phyloP scores from a whole-genome alignment of 2,113 vertebrate genomes.

The Etheostoma spectabile region DNA sequence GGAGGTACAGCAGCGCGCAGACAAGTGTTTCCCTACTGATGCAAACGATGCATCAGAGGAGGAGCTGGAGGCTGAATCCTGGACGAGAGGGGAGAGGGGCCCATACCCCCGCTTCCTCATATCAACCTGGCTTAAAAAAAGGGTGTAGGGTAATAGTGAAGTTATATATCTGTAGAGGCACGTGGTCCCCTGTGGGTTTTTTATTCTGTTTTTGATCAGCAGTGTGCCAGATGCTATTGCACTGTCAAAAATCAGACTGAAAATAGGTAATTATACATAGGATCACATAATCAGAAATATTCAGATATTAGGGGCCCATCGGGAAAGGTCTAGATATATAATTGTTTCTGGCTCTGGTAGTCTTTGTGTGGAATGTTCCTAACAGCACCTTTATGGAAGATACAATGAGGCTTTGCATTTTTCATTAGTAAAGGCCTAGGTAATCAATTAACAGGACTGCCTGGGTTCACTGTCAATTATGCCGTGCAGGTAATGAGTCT shows the following conservation, averaged over 20 bases:
- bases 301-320: constrained; percentile 14
- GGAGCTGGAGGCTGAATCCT: constrained; percentile 78
- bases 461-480: constrained; percentile 75
- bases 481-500: constrained; percentile 67
- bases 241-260: constrained; percentile 17
- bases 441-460: constrained; percentile 76
- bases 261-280: constrained; percentile 26
- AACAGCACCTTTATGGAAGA: constrained; percentile 51
- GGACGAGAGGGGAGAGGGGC: constrained; percentile 64
- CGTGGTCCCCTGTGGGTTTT: constrained; percentile 4
- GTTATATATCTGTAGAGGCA: constrained; percentile 22
- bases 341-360: constrained; percentile 26
- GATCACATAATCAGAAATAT: constrained; percentile 27
- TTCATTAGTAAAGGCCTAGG: constrained; percentile 62
- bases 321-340: constrained; percentile 38
- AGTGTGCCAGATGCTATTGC: constrained; percentile 2
- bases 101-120: constrained; percentile 55
- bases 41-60: constrained; percentile 81
- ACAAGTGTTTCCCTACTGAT: constrained; percentile 80
- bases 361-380: constrained; percentile 40
- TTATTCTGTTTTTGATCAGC: constrained; percentile 29
- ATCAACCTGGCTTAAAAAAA: constrained; percentile 43
- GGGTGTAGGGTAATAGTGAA: too few species aligned
- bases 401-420: constrained; percentile 66
- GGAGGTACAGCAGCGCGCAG: constrained; percentile 68